Percentiles rank a stretch among this genome's conserved stretches.
These are phyloP conservation scores for Zapornia atra DNA, from an alignment of 2,113 vertebrate species.

Conservation along the genomic window DNA sequence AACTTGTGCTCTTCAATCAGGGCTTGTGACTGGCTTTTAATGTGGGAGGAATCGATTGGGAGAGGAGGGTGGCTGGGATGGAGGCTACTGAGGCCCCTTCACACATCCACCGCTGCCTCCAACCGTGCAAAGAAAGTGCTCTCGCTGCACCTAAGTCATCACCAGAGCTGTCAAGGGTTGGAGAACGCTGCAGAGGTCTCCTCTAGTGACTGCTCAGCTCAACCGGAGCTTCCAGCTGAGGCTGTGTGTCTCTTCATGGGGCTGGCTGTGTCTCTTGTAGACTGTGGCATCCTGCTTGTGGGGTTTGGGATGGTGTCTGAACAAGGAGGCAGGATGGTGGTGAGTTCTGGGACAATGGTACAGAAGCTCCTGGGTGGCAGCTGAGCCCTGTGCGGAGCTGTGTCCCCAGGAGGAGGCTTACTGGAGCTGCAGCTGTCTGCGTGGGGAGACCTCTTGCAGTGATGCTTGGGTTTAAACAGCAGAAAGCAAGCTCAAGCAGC, in stretches of 20 bases:
- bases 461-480: neutral
- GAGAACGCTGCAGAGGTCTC: neutral
- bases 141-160: rapidly evolving
- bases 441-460: neutral
- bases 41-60: neutral
- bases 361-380: neutral
- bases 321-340: neutral
- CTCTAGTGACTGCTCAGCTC: neutral
- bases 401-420: neutral
- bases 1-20: constrained; percentile 66
- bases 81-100: neutral
- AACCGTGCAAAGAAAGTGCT: neutral
- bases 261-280: neutral
- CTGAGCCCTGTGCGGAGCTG: neutral
- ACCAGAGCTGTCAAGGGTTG: rapidly evolving
- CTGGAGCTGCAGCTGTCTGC: neutral
- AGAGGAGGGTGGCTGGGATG: neutral
- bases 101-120: neutral
- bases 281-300: rapidly evolving
- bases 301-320: neutral
- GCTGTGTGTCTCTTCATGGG: neutral
- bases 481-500: neutral
- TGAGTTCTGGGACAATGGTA: rapidly evolving
- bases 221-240: neutral
- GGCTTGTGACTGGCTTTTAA: constrained; percentile 39